Base-by-base conservation (phyloP, 2,888 invertebrate species). In the Sisyra terminalis region DNA sequence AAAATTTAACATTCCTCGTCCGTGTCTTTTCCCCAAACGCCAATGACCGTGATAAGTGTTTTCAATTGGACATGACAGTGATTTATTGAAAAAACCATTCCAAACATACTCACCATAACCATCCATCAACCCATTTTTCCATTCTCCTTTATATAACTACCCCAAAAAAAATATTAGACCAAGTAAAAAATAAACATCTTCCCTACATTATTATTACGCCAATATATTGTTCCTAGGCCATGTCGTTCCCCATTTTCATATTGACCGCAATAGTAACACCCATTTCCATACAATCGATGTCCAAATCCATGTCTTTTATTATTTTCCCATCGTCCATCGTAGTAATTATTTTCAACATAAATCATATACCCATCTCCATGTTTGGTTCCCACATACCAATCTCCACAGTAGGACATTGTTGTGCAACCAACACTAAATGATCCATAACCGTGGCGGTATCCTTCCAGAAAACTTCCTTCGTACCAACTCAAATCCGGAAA, bases 61-160 rank as follows among this genome's bases (percentile, higher is more conserved):
- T 39, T 70, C 58, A 35, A 66, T 61, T 1, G 72, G 70, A 51
- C 67, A 61, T n/a, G 67, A 60, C 54, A 75, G 63, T 1, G 65
- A 55, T 46, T 66, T 62, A 50, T 73, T 73, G 39, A 60, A 61
- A 53, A 61, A 64, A 10, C 66, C 54, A 46, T 65, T 62, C 76
- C 75, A 75, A 40, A 66, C 64, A 47, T 75, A 75, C 46, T 69
- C 65, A 1, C 76, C 75, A 45, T 66, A 64, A 42, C 74, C 75
- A 44, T 69, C 59, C 64, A 71, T 71, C 1, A 62, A 56, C 18
- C 71, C 71, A 43, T 66, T 60, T 49, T 60, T 57, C 75, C 75
- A 76, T 47, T 67, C 64, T 1, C 76, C 76, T 46, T 58, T 64
- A 53, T 75, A 76, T 55, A 66, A 66, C 73, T 73, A 49, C n/a